phyloP scores from a whole-genome alignment of 2,113 vertebrate genomes.

The Nettapus auritus region DNA sequence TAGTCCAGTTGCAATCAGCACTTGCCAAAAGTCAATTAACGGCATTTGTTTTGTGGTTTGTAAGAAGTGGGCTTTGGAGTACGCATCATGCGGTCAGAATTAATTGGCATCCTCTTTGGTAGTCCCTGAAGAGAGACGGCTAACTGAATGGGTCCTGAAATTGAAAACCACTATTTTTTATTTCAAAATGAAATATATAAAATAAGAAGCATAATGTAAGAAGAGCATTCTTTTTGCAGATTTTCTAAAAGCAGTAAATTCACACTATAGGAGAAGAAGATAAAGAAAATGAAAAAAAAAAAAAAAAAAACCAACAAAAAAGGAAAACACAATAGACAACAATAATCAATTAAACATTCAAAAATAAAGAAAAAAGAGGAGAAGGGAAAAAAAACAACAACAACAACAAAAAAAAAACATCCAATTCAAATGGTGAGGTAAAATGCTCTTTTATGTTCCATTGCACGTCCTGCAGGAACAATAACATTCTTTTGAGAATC shows the following conservation, averaged over 20 bases:
- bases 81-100: not conserved
- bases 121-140: not conserved
- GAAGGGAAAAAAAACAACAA: slow-evolving; percentile 32
- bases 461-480: slow-evolving; percentile 51
- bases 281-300: not conserved
- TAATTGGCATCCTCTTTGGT: not conserved
- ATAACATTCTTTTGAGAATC: slow-evolving; percentile 75
- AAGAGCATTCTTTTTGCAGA: not conserved
- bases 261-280: not conserved
- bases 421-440: slow-evolving; percentile 70
- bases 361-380: slow-evolving; percentile 56
- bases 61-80: not conserved
- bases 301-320: not conserved
- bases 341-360: slow-evolving; percentile 71
- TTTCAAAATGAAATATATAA: not conserved
- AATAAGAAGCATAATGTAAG: not conserved
- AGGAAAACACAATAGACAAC: not conserved
- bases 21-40: not conserved
- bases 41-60: not conserved
- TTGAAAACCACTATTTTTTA: not conserved
- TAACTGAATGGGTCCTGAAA: not conserved
- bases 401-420: slow-evolving; percentile 45
- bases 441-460: slow-evolving; percentile 61
- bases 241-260: slow-evolving; percentile 1
- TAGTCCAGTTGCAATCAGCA: not conserved